Evolutionary conservation across 2,888 invertebrate genomes (phyloP).

Genomic region (Amorpha juglandis): DNA sequence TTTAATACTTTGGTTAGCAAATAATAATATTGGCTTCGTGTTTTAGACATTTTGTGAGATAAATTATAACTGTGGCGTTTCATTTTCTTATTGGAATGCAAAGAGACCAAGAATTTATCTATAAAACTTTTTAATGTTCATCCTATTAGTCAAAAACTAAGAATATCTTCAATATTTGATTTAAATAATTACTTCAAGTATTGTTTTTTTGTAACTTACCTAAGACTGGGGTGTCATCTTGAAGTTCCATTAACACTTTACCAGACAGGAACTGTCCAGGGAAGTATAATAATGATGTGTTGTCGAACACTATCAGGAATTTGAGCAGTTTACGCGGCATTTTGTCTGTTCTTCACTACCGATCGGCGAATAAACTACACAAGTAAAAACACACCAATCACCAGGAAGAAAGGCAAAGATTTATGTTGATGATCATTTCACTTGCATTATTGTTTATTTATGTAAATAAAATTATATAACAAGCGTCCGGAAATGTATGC

Average conservation of each 20-base stretch:
- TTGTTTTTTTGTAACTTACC: slow-evolving; percentile 78
- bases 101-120: too few relatives aligned
- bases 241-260: slow-evolving; percentile 94
- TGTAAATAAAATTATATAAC: slow-evolving; percentile 43
- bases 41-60: too few relatives aligned
- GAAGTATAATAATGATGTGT: slow-evolving; percentile 95
- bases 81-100: not conserved
- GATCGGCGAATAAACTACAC: not conserved
- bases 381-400: not conserved
- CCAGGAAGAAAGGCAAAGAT: slow-evolving; percentile 16
- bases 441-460: slow-evolving; percentile 37
- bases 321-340: slow-evolving; percentile 96
- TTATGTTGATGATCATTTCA: slow-evolving; percentile 29
- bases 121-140: too few relatives aligned
- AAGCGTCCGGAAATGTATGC: slow-evolving; percentile 30
- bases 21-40: too few relatives aligned
- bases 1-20: too few relatives aligned
- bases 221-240: slow-evolving; percentile 96
- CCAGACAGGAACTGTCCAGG: slow-evolving; percentile 97
- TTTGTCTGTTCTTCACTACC: slow-evolving; percentile 40
- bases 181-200: too few relatives aligned
- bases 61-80: not conserved
- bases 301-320: slow-evolving; percentile 96
- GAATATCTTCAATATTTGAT: not conserved
- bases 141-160: too few relatives aligned